Base-by-base conservation (phyloP, 2,797 vertebrate genomes). In the Danio aesculapii region DNA sequence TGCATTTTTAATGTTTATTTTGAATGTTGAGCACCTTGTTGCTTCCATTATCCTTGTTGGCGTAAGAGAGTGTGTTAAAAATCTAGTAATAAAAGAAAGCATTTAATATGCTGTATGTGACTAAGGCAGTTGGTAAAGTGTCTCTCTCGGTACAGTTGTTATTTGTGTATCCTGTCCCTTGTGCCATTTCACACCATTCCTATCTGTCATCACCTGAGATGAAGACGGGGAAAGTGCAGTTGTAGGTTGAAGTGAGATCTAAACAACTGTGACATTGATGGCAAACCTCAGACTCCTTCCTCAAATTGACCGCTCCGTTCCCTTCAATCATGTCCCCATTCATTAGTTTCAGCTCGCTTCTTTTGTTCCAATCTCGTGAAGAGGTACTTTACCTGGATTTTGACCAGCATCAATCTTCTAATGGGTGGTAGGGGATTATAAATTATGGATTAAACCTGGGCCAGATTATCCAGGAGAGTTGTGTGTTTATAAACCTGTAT, bases 381-480 rank as follows among this genome's bases (percentile, higher is more conserved):
- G 10, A 67, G 64, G 59, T 53, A 70, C 67, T 84, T 67, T 53
- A 76, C 70, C 83, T 66, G 46, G 55, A 80, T 80, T 83, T 58
- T 63, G 44, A 10, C 16, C 49, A 52, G 21, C 44, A 9, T 82
- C 75, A 90, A 90, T 91, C 81, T 86, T 83, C 72, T 90, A 89
- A 91, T 90, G 86, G 84, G 17, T 19, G n/a, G 72, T 43, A 71
- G 63, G 46, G 19, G n/a, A 11, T 79, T 49, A 89, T 85, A 47
- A 6, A 90, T 88, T 88, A 85, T 82, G 67, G 77, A 86, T 81
- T 84, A 84, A 77, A 82, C 69, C 71, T 68, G 43, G 17, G 44
- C 82, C 75, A 82, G 90, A 91, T 92, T 91, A 88, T 83, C 75
- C 79, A 86, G 70, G 79, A 80, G 73, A 74, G 66, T 59, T 61